Evolutionary conservation across 2,113 vertebrate genomes (phyloP).

Genomic region (Coturnix japonica): DNA sequence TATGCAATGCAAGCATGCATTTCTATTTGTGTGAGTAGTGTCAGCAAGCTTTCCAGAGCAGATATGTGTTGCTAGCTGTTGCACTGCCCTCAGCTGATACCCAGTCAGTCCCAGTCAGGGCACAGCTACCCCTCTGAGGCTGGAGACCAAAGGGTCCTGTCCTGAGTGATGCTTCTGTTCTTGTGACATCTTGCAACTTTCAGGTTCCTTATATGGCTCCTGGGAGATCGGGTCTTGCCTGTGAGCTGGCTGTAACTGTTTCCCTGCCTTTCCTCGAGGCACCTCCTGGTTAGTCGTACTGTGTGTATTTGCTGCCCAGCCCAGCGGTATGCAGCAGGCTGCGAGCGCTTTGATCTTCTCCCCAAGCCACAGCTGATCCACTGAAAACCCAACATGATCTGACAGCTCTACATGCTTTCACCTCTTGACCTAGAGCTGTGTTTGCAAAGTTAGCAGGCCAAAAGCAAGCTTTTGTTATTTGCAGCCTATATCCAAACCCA

Average conservation of each 20-base stretch:
- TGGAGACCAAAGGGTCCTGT: neutral
- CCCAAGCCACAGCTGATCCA: neutral
- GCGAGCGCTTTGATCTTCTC: neutral
- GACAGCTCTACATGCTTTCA: neutral
- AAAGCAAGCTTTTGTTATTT: neutral
- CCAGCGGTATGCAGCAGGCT: rapidly evolving
- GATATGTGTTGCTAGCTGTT: neutral
- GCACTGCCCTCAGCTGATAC: neutral
- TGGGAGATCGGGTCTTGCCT: neutral
- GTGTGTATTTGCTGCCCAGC: neutral
- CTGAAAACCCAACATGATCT: neutral
- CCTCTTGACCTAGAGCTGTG: neutral
- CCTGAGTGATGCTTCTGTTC: neutral
- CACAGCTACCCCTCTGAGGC: neutral
- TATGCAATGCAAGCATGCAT: neutral
- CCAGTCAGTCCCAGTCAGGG: neutral
- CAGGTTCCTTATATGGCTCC: neutral
- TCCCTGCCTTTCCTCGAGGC: neutral
- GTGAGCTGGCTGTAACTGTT: neutral
- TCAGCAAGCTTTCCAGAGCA: rapidly evolving
- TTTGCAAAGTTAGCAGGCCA: neutral
- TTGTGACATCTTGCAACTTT: neutral
- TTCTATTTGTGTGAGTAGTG: neutral
- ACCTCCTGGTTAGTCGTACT: neutral
- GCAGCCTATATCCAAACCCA: neutral